phyloP scores from a whole-genome alignment of 2,113 vertebrate genomes.

The Cercocebus atys region DNA sequence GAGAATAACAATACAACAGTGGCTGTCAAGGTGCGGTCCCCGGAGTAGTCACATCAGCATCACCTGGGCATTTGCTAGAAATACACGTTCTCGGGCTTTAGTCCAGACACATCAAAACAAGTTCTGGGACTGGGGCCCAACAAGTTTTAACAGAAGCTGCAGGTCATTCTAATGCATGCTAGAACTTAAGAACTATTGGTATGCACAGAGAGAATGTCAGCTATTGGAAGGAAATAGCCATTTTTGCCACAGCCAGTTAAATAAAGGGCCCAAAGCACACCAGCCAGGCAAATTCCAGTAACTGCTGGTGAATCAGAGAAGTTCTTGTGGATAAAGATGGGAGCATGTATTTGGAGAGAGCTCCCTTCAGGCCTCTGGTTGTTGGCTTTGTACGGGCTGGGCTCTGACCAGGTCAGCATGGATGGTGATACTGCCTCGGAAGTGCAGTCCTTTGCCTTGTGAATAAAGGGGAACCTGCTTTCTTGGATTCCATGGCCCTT shows the following conservation, averaged over 20 bases:
- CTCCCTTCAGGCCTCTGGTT: background rate
- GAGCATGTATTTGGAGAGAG: fast-evolving
- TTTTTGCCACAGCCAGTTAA: background rate
- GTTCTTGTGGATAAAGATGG: background rate
- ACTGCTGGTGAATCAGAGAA: background rate
- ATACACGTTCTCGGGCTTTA: background rate
- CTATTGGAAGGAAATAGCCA: background rate
- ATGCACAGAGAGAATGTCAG: background rate
- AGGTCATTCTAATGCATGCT: fast-evolving
- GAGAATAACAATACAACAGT: background rate
- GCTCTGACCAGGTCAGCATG: background rate
- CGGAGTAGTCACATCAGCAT: fast-evolving
- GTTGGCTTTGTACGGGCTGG: fast-evolving
- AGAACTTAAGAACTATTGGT: too few relatives aligned
- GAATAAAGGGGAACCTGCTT: background rate
- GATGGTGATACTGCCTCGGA: too few relatives aligned
- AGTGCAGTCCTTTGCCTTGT: background rate
- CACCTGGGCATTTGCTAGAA: background rate
- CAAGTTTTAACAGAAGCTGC: too few relatives aligned
- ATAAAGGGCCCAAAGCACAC: background rate
- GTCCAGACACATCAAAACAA: background rate
- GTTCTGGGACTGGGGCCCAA: too few relatives aligned
- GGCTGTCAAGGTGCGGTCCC: background rate
- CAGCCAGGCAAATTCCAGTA: fast-evolving
- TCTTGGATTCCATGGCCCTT: background rate